Evolutionary conservation across 1,140 invertebrate species (phyloP), one percentile per base, ranked within the genome.

Genomic region (Drosophila serrata): DNA sequence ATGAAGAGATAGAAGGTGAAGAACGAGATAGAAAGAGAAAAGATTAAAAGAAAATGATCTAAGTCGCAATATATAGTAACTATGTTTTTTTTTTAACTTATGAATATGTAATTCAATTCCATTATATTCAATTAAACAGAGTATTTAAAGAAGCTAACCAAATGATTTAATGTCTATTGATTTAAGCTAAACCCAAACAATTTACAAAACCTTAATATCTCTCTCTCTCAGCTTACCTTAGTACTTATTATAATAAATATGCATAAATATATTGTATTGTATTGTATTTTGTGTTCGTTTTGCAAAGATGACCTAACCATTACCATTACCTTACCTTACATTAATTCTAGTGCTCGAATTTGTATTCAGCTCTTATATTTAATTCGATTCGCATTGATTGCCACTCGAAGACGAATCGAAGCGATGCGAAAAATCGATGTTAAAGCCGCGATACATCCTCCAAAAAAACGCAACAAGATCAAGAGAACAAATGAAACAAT

Each of bases 131-230:
- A 88, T 80, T 88, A 61, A 85, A 82, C 84, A 65, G 60, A 81
- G 80, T 88, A 88, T 78, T 82, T 42, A 87, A 65, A 75, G 60
- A 75, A 86, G 75, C 61, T 86, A 86, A 86, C 75, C 68, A 87
- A 86, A 87, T 86, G 85, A 86, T 86, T 86, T 87, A 87, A 87
- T 79, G 81, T 90, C 82, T 90, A 90, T 74, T 90, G 61, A 80
- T 85, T 82, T 87, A 86, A 65, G 76, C 63, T 60, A 72, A 72
- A 37, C 57, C 42, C 72, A 76, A 68, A 48, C 79, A 53, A 35
- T 48, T 55, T 9, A 45, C 62, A 39, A 57, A 51, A 37, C 56
- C 53, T 62, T 59, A 65, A 35, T 22, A 35, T 15, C 62, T 62
- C 49, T 56, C 53, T 72, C 65, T 72, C 68, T 72, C 68, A 72